phyloP scores from a whole-genome alignment of 2,888 invertebrate genomes.

The Luperina nickerlii region DNA sequence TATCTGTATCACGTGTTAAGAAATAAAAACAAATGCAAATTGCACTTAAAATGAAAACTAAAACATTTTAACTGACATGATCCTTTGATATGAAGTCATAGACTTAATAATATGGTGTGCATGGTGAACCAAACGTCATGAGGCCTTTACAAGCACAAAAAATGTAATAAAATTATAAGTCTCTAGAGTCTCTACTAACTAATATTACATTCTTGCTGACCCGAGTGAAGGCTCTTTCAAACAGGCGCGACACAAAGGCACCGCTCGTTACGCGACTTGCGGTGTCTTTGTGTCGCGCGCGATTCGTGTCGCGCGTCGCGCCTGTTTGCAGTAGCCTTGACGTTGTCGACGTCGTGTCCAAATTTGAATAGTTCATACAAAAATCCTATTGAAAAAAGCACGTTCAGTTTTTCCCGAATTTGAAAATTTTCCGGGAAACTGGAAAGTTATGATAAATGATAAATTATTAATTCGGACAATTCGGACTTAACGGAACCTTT shows the following conservation, averaged over 20 bases:
- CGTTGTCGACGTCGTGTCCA: background rate
- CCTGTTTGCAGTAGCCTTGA: no score
- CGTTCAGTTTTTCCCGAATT: background rate
- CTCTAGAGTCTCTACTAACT: background rate
- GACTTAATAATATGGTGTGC: background rate
- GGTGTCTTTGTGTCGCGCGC: no score
- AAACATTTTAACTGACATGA: background rate
- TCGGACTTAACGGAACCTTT: background rate
- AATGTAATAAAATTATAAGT: background rate
- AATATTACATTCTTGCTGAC: background rate
- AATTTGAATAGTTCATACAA: background rate
- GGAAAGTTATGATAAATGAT: no score
- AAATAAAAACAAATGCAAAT: background rate
- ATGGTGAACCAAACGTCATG: background rate
- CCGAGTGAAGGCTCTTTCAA: background rate
- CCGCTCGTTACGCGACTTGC: no score
- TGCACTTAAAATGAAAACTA: background rate
- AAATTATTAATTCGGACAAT: no score
- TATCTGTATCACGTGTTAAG: constrained; percentile 4
- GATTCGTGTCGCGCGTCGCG: no score
- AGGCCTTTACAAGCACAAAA: background rate
- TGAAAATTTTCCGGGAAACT: background rate
- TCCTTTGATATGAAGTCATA: background rate
- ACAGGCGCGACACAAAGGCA: no score
- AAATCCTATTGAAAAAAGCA: background rate